Conservation (phyloP, 2,797 vertebrate species). For the Semaprochilodus insignis region DNA sequence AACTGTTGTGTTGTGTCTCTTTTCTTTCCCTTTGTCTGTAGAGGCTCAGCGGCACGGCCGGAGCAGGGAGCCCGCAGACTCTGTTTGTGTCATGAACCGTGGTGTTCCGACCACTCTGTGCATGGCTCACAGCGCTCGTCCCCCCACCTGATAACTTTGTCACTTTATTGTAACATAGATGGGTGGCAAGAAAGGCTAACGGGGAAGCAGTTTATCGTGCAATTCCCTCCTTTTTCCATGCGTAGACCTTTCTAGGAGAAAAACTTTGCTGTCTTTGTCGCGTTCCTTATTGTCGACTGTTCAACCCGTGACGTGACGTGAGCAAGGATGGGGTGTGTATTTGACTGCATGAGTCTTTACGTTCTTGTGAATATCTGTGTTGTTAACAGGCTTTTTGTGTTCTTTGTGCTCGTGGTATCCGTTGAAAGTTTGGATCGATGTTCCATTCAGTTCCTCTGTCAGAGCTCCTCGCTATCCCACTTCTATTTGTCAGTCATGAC, state of each 20-base stretch:
- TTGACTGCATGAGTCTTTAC: slow-evolving; percentile 56
- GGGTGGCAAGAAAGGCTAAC: slow-evolving; percentile 30
- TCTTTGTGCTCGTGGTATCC: slow-evolving; percentile 45
- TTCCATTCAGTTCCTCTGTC: slow-evolving; percentile 17
- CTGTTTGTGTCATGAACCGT: slow-evolving; percentile 68
- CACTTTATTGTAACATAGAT: slow-evolving; percentile 35
- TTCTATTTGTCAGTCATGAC: slow-evolving; percentile 23
- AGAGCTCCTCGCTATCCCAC: slow-evolving; percentile 21
- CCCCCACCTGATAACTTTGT: slow-evolving; percentile 55
- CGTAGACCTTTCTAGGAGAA: slow-evolving; percentile 48
- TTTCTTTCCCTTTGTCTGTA: slow-evolving; percentile 60
- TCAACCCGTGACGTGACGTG: slow-evolving; percentile 46
- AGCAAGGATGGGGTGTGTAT: slow-evolving; percentile 43
- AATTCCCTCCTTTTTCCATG: slow-evolving; percentile 29
- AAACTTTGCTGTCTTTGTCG: slow-evolving; percentile 32
- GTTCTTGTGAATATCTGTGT: slow-evolving; percentile 50
- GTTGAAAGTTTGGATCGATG: slow-evolving; percentile 31
- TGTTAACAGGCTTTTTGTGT: slow-evolving; percentile 47
- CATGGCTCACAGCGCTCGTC: slow-evolving; percentile 60
- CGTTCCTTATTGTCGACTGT: slow-evolving; percentile 44
- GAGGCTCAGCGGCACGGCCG: slow-evolving; percentile 55
- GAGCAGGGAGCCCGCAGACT: slow-evolving; percentile 59
- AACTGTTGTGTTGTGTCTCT: slow-evolving; percentile 64
- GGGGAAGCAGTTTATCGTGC: slow-evolving; percentile 21
- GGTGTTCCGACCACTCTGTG: slow-evolving; percentile 67